phyloP scores from a whole-genome alignment of 2,888 invertebrate genomes.

The Habrosyne pyritoides region DNA sequence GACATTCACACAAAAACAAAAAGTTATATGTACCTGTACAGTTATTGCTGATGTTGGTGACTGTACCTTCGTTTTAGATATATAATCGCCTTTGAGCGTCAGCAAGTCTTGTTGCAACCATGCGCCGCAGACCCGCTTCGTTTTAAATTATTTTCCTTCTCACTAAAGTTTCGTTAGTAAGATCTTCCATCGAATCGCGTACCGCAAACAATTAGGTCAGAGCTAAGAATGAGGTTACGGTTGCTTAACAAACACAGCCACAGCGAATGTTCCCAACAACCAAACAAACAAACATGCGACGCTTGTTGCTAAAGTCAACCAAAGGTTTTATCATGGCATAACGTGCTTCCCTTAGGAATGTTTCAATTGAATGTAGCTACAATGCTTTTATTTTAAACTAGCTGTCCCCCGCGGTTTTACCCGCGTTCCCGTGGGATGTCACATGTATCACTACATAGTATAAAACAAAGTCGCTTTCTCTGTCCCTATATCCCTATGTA shows the following conservation, averaged over 20 bases:
- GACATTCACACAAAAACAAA: no score
- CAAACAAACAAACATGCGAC: not conserved
- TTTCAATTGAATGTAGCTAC: not conserved
- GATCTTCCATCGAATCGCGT: not conserved
- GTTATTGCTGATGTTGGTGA: no score
- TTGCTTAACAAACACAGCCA: not conserved
- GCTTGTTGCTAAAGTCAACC: not conserved
- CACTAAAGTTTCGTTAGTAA: not conserved
- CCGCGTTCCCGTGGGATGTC: no score
- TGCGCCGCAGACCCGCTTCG: no score
- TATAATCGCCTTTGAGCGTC: no score
- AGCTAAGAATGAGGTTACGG: conserved; percentile 2
- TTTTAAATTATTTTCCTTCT: not conserved
- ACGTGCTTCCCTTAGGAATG: not conserved
- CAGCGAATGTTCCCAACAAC: not conserved
- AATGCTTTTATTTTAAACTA: not conserved
- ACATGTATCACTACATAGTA: no score
- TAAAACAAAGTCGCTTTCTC: no score
- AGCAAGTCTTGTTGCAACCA: no score
- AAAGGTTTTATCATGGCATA: not conserved
- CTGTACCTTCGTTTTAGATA: no score
- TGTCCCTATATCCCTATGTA: no score
- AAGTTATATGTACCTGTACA: no score
- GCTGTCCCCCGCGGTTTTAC: no score
- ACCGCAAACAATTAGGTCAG: not conserved